Conservation (phyloP, 2,797 vertebrate genomes). For the Sebastes reedi region DNA sequence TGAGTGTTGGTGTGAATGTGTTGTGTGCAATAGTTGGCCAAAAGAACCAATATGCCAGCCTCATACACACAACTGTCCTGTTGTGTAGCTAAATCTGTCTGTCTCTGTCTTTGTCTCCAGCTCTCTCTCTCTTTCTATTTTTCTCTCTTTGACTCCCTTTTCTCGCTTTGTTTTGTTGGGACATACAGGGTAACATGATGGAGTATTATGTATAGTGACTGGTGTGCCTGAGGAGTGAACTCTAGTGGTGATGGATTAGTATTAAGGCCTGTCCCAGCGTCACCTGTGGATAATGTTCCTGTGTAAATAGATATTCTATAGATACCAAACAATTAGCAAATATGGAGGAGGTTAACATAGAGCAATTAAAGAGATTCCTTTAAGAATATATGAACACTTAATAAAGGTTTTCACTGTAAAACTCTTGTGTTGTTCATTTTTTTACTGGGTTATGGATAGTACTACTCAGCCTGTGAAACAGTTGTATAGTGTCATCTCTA, state of each 20-base stretch:
- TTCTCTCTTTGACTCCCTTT: slow-evolving; percentile 34
- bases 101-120: slow-evolving; percentile 45
- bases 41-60: slow-evolving; percentile 60
- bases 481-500: background rate
- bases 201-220: slow-evolving; percentile 31
- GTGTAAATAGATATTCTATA: slow-evolving; percentile 76
- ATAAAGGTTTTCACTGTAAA: slow-evolving; percentile 83
- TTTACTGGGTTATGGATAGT: background rate
- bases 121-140: slow-evolving; percentile 33
- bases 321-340: slow-evolving; percentile 68
- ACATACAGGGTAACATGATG: slow-evolving; percentile 71
- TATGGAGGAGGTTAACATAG: slow-evolving; percentile 45
- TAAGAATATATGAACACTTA: slow-evolving; percentile 74
- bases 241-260: slow-evolving; percentile 15
- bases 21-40: slow-evolving; percentile 47
- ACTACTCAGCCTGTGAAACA: background rate
- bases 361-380: slow-evolving; percentile 67
- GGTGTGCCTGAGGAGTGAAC: slow-evolving; percentile 36
- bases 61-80: slow-evolving; percentile 59
- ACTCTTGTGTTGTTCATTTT: slow-evolving; percentile 9
- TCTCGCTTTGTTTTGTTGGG: slow-evolving; percentile 62
- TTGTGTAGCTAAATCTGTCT: slow-evolving; percentile 56
- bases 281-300: slow-evolving; percentile 63
- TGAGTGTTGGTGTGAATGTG: slow-evolving; percentile 42
- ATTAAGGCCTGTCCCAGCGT: slow-evolving; percentile 65